phyloP scores from a whole-genome alignment of 2,113 vertebrate genomes.

The Gymnorhina tibicen region DNA sequence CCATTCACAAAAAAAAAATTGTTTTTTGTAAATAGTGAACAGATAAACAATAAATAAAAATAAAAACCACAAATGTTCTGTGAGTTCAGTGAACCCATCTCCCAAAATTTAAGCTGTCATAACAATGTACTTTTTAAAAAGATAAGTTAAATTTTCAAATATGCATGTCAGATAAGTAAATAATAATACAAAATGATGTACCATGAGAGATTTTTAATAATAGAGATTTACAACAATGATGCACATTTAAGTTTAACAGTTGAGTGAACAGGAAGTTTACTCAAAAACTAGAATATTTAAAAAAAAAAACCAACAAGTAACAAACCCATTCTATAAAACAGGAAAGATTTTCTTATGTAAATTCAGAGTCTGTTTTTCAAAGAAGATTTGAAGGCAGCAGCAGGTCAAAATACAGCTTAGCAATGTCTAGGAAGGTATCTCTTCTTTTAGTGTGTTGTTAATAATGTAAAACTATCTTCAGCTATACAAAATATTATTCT shows the following conservation, averaged over 20 bases:
- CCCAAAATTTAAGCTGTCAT: background rate
- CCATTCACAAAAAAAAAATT: background rate
- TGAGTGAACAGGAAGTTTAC: background rate
- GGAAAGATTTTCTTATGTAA: background rate
- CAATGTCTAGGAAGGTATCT: background rate
- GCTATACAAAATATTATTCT: background rate
- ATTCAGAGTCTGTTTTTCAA: background rate
- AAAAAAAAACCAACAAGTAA: background rate
- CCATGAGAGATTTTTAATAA: background rate
- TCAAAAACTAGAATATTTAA: background rate
- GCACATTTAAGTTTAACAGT: background rate
- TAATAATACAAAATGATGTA: background rate
- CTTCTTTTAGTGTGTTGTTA: background rate
- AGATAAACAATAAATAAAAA: background rate
- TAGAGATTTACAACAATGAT: background rate
- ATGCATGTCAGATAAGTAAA: background rate
- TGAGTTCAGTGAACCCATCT: background rate
- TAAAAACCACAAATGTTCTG: background rate
- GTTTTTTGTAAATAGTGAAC: background rate
- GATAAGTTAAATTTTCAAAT: background rate
- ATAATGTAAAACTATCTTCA: background rate
- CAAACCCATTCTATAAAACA: background rate
- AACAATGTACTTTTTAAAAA: background rate
- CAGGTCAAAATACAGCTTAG: background rate
- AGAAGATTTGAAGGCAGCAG: background rate